Base-by-base conservation (phyloP, 2,888 invertebrate genomes). In the Muscina levida region DNA sequence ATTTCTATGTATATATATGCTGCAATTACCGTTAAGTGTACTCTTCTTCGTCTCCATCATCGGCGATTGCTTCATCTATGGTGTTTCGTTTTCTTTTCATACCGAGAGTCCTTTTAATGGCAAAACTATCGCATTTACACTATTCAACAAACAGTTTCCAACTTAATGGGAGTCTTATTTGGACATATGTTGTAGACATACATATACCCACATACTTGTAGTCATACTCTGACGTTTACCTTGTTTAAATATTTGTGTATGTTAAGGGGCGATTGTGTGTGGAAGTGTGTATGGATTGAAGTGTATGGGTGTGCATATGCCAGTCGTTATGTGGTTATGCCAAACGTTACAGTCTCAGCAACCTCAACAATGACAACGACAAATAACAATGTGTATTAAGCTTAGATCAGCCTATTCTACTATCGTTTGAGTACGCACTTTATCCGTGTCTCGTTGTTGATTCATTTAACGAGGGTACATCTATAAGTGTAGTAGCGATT, bases 351-450 rank as follows among this genome's bases (percentile, higher is more conserved):
- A 68, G 70, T 70, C 56, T 31, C 10, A 46, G 48, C 15, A 8
- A 31, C 26, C 46, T 4, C 24, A 71, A 65, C 65, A 22, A 44
- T 65, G 26, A 17, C 22, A 59, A 67, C 59, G 70, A 74, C 73
- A 66, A 48, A 74, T 72, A 75, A 51, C 57, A 72, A 74, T 65
- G 8, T 22, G 44, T 56, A 44, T 57, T 57, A 71, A 39, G 48
- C 59, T 42, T 39, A 51, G 62, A 72, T 62, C 62, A 48, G 59
- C 51, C 51, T 59, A 48, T 72, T 72, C 62, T 51, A 17, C 44
- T 13, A 24, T 37, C 19, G 37, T 48, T 46, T 48, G 62, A 62
- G 56, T 44, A 66, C 1, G 44, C 65, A 72, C 65, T 56, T 73
- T 53, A 66, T 65, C 53, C 22, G 4, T 24, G 44, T 46, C 53